Evolutionary conservation across 1,140 invertebrate genomes (phyloP).

Genomic region (Protaetia brevitarsis): DNA sequence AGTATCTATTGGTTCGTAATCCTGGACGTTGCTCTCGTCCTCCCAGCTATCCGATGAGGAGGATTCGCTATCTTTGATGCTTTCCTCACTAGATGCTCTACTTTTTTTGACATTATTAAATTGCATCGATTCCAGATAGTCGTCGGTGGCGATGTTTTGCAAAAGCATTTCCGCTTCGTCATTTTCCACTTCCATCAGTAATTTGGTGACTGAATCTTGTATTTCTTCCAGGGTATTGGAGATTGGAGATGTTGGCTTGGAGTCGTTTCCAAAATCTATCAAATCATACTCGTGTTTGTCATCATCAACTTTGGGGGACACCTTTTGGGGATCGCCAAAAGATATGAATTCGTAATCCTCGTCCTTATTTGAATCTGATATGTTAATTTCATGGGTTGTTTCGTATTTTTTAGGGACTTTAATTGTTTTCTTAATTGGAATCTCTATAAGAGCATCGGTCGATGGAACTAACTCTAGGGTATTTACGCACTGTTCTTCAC

Average conservation of each 20-base stretch:
- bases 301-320: constrained; percentile 6
- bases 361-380: constrained; percentile 19
- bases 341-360: constrained; percentile 31
- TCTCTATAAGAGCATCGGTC: constrained; percentile 46
- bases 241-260: constrained; percentile 7
- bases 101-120: constrained; percentile 26
- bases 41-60: constrained; percentile 29
- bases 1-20: constrained; percentile 42
- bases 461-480: constrained; percentile 44
- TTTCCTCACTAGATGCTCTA: constrained; percentile 36
- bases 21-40: constrained; percentile 33
- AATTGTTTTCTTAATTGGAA: constrained; percentile 39
- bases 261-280: constrained; percentile 29
- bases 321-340: constrained; percentile 23
- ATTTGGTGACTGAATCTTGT: constrained; percentile 30
- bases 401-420: constrained; percentile 31
- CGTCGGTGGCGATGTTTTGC: constrained; percentile 30
- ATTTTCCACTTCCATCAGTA: constrained; percentile 34
- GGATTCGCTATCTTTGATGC: constrained; percentile 21
- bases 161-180: constrained; percentile 37
- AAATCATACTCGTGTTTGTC: constrained; percentile 38
- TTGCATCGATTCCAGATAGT: constrained; percentile 29
- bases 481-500: constrained; percentile 38
- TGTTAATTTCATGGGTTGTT: constrained; percentile 30
- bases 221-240: constrained; percentile 23